Conservation (phyloP, 2,888 invertebrate genomes). For the Troides aeacus region DNA sequence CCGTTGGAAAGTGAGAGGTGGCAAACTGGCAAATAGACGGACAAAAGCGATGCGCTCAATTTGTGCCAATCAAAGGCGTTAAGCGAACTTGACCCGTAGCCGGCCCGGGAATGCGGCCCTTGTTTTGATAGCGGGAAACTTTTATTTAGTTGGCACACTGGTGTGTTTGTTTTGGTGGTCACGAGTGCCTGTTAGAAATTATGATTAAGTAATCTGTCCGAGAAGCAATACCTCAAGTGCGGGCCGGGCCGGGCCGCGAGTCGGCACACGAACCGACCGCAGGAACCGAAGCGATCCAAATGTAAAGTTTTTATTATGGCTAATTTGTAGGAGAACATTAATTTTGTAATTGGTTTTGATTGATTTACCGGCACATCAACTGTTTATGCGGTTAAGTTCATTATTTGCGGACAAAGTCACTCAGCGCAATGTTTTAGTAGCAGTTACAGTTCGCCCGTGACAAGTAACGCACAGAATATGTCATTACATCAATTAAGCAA, state of each 20-base stretch:
- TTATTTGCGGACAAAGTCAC: neutral
- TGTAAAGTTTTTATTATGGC: too few species aligned
- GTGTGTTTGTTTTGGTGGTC: conserved; percentile 12
- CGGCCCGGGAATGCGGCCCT: conserved; percentile 33
- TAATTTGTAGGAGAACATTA: too few species aligned
- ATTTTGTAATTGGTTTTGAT: too few species aligned
- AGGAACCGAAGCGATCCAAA: too few species aligned
- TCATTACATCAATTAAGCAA: conserved; percentile 22
- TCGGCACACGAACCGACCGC: too few species aligned
- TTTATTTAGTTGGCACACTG: conserved; percentile 24
- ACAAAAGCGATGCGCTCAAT: conserved; percentile 53
- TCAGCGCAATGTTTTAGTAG: neutral
- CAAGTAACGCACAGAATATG: conserved; percentile 20
- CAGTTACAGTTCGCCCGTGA: conserved; percentile 1
- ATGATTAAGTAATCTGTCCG: conserved; percentile 18
- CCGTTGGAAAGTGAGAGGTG: conserved; percentile 39
- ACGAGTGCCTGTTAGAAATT: neutral
- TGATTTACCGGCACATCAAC: too few species aligned
- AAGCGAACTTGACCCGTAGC: conserved; percentile 53
- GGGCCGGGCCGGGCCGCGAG: too few species aligned
- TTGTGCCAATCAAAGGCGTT: conserved; percentile 59
- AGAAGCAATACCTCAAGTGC: too few species aligned
- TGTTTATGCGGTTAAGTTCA: too few species aligned
- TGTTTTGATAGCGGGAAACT: conserved; percentile 37
- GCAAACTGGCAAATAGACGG: conserved; percentile 34